phyloP scores from a whole-genome alignment of 1,140 invertebrate genomes.

The Drosophila novamexicana region DNA sequence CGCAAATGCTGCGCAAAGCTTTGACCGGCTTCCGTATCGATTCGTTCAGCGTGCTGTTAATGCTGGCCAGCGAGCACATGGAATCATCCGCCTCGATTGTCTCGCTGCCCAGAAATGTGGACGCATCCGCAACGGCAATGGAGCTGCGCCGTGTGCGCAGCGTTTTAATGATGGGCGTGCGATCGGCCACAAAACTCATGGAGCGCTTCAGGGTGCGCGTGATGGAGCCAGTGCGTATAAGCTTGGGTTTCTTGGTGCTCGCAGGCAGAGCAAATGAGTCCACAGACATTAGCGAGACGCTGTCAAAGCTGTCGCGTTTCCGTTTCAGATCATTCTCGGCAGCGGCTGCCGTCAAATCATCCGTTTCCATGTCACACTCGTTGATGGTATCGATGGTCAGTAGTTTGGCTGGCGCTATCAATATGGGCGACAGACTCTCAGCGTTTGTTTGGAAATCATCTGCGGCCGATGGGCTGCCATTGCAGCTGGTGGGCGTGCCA shows the following conservation, averaged over 20 bases:
- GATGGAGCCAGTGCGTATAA: slow-evolving; percentile 79
- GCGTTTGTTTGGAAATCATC: slow-evolving; percentile 47
- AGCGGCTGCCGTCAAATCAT: slow-evolving; percentile 37
- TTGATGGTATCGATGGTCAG: slow-evolving; percentile 49
- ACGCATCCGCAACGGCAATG: slow-evolving; percentile 60
- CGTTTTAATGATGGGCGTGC: slow-evolving; percentile 76
- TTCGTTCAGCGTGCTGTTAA: slow-evolving; percentile 71
- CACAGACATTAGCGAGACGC: slow-evolving; percentile 75
- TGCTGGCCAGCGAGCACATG: slow-evolving; percentile 72
- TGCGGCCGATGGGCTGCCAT: slow-evolving; percentile 29
- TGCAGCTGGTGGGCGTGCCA: slow-evolving; percentile 44
- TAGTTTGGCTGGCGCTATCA: slow-evolving; percentile 46
- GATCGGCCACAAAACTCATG: slow-evolving; percentile 79
- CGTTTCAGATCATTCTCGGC: slow-evolving; percentile 69
- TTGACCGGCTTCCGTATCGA: slow-evolving; percentile 78
- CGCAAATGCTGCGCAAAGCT: slow-evolving; percentile 69
- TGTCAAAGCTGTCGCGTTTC: slow-evolving; percentile 80
- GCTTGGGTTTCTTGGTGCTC: slow-evolving; percentile 79
- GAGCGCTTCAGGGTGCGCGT: slow-evolving; percentile 73
- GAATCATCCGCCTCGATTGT: slow-evolving; percentile 59
- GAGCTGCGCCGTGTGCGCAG: slow-evolving; percentile 76
- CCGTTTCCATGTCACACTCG: slow-evolving; percentile 63
- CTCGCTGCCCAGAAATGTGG: slow-evolving; percentile 57
- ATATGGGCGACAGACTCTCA: slow-evolving; percentile 71
- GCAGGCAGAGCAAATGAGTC: slow-evolving; percentile 74